Base-by-base conservation (phyloP, 2,888 invertebrate species). In the Micoletzkya japonica region DNA sequence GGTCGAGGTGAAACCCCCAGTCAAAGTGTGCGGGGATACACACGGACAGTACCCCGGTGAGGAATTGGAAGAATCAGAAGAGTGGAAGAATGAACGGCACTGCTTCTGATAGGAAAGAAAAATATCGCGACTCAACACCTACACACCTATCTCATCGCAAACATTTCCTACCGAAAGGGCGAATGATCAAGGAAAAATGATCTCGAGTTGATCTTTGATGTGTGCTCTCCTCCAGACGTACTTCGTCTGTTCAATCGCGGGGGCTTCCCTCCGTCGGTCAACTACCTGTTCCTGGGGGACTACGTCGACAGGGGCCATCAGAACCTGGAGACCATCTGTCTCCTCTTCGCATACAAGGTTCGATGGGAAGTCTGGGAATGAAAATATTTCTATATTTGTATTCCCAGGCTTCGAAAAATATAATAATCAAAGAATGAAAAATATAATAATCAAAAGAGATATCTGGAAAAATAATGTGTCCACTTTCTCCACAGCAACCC, bases 241-340 rank as follows among this genome's bases (percentile, higher is more conserved):
- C 67, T 81, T 30, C 75, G 81, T 14, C 49, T 81, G 20, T 81
- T 81, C 73, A 72, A 74, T 49, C 76, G 75, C 37, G 70, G 74
- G 30, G 78, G 79, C 14, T 81, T 79, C 70, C 81, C 81, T 49
- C 81, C 81, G 2, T 44, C 57, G 4, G 70, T 72, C 28, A 81
- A 80, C 64, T 81, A 81, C 70, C 70, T 82, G 24, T 82, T 82
- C 63, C 78, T 82, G n/a, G 81, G 80, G 4, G 79, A 81, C 58
- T 80, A 81, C 63, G 81, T 81, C 37, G 79, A 81, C 67, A 72
- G 81, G n/a, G 80, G 81, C 1, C 76, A 76, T 56, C 79, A 80
- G 70, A 77, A 76, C 58, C 70, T 79, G 10, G 79, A 79, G 70
- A 66, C 70, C 30, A 79, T 80, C 70, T 74, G 76, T 20, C 74